Percentiles rank a stretch among this genome's conserved stretches.
phyloP scores from a whole-genome alignment of 2,888 invertebrate species.

The Merodon equestris region DNA sequence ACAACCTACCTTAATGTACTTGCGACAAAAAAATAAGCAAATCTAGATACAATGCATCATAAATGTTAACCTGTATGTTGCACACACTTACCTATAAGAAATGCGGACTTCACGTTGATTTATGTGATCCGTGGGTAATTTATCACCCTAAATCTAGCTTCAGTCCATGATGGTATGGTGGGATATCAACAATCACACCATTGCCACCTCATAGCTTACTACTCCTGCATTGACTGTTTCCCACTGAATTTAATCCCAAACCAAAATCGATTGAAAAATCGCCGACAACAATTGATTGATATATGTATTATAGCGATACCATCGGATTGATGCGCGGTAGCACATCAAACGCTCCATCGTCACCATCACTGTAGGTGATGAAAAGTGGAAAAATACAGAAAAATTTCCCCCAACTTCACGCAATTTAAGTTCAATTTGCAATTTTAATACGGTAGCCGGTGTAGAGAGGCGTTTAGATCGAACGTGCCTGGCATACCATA shows the following conservation, averaged over 20 bases:
- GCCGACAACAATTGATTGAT: too few species aligned
- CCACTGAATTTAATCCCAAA: slow-evolving; percentile 31
- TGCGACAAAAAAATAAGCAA: slow-evolving; percentile 48
- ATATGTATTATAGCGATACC: slow-evolving; percentile 33
- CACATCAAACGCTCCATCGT: slow-evolving; percentile 39
- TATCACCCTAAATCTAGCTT: slow-evolving; percentile 76
- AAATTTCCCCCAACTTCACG: slow-evolving; percentile 54
- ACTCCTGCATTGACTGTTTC: slow-evolving; percentile 27
- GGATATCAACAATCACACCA: slow-evolving; percentile 21
- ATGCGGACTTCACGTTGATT: slow-evolving; percentile 76
- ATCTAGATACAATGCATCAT: slow-evolving; percentile 65
- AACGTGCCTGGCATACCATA: slow-evolving; percentile 54
- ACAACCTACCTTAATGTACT: too few species aligned
- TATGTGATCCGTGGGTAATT: slow-evolving; percentile 77
- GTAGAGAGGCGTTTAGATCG: slow-evolving; percentile 64
- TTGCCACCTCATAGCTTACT: slow-evolving; percentile 2
- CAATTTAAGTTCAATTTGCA: slow-evolving; percentile 50
- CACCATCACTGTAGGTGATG: slow-evolving; percentile 28
- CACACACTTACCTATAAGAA: slow-evolving; percentile 66
- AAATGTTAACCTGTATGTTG: slow-evolving; percentile 68
- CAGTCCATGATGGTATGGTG: slow-evolving; percentile 67
- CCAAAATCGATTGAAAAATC: slow-evolving; percentile 57
- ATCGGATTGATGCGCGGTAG: slow-evolving; percentile 25
- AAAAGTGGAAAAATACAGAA: background rate
- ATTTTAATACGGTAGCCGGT: slow-evolving; percentile 50